A percentile compares a stretch with the other conserved stretches of the same genome.
Evolutionary conservation across 2,113 vertebrate species (phyloP).

Genomic region (Oxyruncus cristatus): DNA sequence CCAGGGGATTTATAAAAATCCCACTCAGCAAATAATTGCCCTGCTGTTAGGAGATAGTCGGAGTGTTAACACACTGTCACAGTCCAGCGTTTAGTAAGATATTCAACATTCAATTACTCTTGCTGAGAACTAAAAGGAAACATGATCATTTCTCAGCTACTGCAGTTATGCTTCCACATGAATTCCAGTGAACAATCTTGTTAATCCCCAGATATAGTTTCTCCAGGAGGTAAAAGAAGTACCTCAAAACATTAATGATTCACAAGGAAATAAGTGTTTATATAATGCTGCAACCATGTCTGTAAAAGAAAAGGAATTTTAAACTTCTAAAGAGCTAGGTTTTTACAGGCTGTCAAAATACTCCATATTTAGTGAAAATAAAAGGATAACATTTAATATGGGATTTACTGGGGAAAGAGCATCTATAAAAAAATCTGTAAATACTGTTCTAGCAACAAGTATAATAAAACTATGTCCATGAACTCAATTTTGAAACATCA

Average conservation of each 20-base stretch:
- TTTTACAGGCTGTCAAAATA: neutral
- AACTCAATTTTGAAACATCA: neutral
- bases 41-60: slow-evolving; percentile 79
- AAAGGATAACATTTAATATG: neutral
- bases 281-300: neutral
- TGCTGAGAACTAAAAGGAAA: slow-evolving; percentile 75
- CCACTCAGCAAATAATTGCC: slow-evolving; percentile 84
- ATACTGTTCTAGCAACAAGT: neutral
- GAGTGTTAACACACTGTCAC: slow-evolving; percentile 79
- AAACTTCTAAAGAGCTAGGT: neutral
- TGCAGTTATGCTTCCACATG: slow-evolving; percentile 52
- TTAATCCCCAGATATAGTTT: slow-evolving; percentile 36
- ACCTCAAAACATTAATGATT: neutral
- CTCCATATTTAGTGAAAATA: neutral
- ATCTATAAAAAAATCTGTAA: neutral
- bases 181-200: slow-evolving; percentile 50
- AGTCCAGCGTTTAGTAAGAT: slow-evolving; percentile 77
- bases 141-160: slow-evolving; percentile 73
- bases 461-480: neutral
- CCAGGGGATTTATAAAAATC: slow-evolving; percentile 84
- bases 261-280: neutral
- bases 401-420: neutral
- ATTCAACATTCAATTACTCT: slow-evolving; percentile 81
- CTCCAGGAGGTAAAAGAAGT: slow-evolving; percentile 20
- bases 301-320: neutral